Conservation (phyloP, 2,888 invertebrate genomes). For the Mythimna ferrago region DNA sequence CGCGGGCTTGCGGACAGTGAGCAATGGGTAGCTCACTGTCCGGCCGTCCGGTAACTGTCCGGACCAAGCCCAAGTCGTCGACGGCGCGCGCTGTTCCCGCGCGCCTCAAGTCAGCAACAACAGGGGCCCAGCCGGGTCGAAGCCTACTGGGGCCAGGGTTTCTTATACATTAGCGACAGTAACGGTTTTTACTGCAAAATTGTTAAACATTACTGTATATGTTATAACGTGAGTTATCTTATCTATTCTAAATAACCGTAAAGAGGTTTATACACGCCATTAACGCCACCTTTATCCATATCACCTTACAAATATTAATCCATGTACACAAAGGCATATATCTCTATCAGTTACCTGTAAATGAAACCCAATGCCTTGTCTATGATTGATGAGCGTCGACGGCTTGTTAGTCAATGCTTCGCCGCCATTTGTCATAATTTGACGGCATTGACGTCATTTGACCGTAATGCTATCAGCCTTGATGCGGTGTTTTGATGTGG, state of each 20-base stretch:
- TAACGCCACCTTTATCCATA: background rate
- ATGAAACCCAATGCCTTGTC: slow-evolving; percentile 62
- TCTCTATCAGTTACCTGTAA: slow-evolving; percentile 54
- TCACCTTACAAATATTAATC: slow-evolving; percentile 37
- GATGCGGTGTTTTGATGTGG: slow-evolving; percentile 32
- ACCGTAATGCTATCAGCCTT: slow-evolving; percentile 69
- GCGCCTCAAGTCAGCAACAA: no score
- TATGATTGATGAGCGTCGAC: slow-evolving; percentile 70
- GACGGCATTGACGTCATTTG: slow-evolving; percentile 69
- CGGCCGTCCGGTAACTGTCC: no score
- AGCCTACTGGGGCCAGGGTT: no score
- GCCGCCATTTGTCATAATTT: slow-evolving; percentile 81
- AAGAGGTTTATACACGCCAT: background rate
- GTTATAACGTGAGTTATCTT: background rate
- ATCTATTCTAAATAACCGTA: background rate
- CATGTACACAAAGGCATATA: slow-evolving; percentile 32
- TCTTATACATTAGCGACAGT: no score
- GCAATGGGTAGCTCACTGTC: no score
- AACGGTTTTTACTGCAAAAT: background rate
- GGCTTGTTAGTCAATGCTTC: slow-evolving; percentile 59
- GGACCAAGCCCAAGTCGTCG: no score
- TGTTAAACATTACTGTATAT: background rate
- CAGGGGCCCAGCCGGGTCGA: no score
- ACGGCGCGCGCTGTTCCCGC: no score
- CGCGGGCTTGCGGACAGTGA: no score